Conservation (phyloP, 2,113 vertebrate species). For the Panthera tigris region DNA sequence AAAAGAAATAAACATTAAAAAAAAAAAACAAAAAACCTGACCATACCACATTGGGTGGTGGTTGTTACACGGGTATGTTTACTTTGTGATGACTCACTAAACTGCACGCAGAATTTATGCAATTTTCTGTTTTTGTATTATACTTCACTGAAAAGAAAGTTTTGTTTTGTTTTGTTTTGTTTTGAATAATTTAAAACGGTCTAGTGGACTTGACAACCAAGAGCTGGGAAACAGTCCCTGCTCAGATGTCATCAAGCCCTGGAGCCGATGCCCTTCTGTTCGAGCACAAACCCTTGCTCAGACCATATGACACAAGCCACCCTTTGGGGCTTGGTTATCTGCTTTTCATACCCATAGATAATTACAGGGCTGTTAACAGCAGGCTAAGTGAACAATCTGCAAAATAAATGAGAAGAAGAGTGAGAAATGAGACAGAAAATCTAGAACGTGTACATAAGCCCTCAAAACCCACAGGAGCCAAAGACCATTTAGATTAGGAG, state of each 20-base stretch:
- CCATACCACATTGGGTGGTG: accelerated
- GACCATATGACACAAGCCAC: not conserved
- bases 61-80: not conserved
- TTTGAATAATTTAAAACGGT: not conserved
- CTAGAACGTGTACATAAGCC: not conserved
- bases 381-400: not conserved
- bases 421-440: not conserved
- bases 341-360: not conserved
- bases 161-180: not conserved
- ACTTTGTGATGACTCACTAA: not conserved
- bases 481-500: not conserved
- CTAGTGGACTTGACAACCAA: not conserved
- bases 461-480: not conserved
- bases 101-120: not conserved
- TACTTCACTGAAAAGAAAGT: not conserved
- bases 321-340: not conserved
- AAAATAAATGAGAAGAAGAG: not conserved
- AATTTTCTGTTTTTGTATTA: not conserved
- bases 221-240: not conserved
- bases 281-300: not conserved
- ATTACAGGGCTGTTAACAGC: not conserved
- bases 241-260: not conserved
- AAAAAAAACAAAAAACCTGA: not conserved
- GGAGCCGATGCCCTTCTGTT: not conserved
- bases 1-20: too few species aligned